phyloP scores from a whole-genome alignment of 2,797 vertebrate genomes.

The Alouatta caraya region DNA sequence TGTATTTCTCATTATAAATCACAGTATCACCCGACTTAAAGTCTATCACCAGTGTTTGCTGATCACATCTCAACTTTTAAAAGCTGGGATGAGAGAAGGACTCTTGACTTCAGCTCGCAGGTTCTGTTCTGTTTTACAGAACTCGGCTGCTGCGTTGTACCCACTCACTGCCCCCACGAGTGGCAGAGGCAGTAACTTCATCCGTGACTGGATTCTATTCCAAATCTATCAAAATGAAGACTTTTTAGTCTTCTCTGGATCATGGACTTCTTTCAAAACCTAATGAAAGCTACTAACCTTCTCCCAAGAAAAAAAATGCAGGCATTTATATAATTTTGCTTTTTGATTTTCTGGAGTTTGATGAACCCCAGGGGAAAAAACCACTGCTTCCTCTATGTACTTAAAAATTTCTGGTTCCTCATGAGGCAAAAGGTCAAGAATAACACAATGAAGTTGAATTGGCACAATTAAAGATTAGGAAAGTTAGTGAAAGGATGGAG shows the following conservation, averaged over 20 bases:
- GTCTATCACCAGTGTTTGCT: background rate
- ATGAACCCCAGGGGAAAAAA: background rate
- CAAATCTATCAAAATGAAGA: background rate
- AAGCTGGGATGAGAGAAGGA: background rate
- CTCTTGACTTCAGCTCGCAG: background rate
- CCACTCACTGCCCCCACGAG: background rate
- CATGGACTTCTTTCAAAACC: background rate
- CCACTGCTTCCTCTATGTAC: background rate
- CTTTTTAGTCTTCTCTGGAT: background rate
- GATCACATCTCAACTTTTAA: background rate
- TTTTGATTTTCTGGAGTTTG: constrained; percentile 27
- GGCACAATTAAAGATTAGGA: background rate
- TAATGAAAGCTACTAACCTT: background rate
- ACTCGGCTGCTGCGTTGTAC: background rate
- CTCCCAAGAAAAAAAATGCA: background rate
- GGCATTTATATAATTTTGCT: background rate
- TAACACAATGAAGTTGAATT: background rate
- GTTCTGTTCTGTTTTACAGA: background rate
- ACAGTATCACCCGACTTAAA: background rate
- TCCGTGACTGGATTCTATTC: background rate
- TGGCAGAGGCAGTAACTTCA: background rate
- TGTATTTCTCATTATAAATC: background rate
- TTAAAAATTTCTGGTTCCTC: background rate
- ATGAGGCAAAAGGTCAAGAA: background rate
- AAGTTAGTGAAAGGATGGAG: background rate